A percentile compares a stretch with the other conserved stretches of the same genome.
phyloP scores from a whole-genome alignment of 2,888 invertebrate species.

The Spodoptera exigua region DNA sequence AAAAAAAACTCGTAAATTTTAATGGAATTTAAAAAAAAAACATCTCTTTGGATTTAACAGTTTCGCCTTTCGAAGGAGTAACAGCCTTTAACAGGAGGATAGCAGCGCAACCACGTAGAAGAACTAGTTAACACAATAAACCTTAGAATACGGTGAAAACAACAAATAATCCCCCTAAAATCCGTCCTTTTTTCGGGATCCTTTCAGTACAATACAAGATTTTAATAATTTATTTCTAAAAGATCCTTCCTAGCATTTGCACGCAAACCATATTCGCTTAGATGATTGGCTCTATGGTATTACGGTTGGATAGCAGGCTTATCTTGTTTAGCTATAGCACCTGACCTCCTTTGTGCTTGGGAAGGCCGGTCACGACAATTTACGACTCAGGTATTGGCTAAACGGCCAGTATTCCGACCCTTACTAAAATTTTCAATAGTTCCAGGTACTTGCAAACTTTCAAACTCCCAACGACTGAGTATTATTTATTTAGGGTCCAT shows the following conservation, averaged over 20 bases:
- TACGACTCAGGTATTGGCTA: constrained; percentile 5
- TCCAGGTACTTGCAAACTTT: constrained; percentile 10
- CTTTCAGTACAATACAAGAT: constrained; percentile 20
- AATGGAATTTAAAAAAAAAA: too few relatives aligned
- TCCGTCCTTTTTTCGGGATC: constrained; percentile 14
- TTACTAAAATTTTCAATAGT: constrained; percentile 16
- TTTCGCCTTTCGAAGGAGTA: too few relatives aligned
- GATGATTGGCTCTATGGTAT: constrained; percentile 40
- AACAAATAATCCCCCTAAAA: constrained; percentile 19
- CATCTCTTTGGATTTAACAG: too few relatives aligned
- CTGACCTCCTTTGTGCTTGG: constrained; percentile 22
- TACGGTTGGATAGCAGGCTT: constrained; percentile 19
- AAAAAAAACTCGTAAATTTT: too few relatives aligned
- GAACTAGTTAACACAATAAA: constrained; percentile 3
- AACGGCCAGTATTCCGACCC: constrained; percentile 9
- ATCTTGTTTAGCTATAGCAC: constrained; percentile 30
- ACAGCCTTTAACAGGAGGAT: too few relatives aligned
- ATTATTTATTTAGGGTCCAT: constrained; percentile 35
- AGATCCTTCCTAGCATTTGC: constrained; percentile 23
- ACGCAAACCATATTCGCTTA: constrained; percentile 33
- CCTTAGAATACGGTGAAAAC: constrained; percentile 7
- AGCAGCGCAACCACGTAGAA: too few relatives aligned
- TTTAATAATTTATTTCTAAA: constrained; percentile 39
- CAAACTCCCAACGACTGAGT: constrained; percentile 9
- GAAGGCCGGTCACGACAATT: constrained; percentile 23